Evolutionary conservation across 2,113 vertebrate species (phyloP).

Genomic region (Cryptoleucopteryx plumbea): DNA sequence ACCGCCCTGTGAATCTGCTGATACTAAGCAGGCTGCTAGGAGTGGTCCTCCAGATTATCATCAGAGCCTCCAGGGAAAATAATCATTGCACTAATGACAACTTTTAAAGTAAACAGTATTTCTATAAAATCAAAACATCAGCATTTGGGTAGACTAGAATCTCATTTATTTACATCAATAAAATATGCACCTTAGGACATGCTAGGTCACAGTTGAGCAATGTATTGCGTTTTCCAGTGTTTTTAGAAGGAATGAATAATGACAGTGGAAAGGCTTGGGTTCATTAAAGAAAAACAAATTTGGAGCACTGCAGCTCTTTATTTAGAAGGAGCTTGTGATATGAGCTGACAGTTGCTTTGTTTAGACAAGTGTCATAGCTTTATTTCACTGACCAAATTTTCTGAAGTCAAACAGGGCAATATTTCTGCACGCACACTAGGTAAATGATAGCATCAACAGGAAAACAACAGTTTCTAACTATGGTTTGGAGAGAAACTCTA

Average conservation of each 20-base stretch:
- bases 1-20: background rate
- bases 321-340: conserved; percentile 67
- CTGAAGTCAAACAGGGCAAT: conserved; percentile 46
- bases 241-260: conserved; percentile 73
- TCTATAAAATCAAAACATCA: conserved; percentile 66
- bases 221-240: conserved; percentile 58
- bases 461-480: conserved; percentile 36
- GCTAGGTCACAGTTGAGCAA: conserved; percentile 58
- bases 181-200: conserved; percentile 66
- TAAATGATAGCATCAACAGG: conserved; percentile 35
- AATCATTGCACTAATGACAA: conserved; percentile 52
- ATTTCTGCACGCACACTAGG: conserved; percentile 25
- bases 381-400: conserved; percentile 60
- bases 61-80: conserved; percentile 43
- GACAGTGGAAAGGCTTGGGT: conserved; percentile 59
- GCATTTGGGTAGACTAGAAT: conserved; percentile 41
- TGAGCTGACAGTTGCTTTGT: conserved; percentile 70
- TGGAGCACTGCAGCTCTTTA: conserved; percentile 49
- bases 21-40: background rate
- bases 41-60: background rate
- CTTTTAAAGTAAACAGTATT: conserved; percentile 55
- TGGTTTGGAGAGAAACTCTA: background rate
- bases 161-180: conserved; percentile 73
- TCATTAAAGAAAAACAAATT: conserved; percentile 77
- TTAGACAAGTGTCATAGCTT: conserved; percentile 73